Conservation (phyloP, 2,797 vertebrate genomes). For the Urocyon cinereoargenteus region DNA sequence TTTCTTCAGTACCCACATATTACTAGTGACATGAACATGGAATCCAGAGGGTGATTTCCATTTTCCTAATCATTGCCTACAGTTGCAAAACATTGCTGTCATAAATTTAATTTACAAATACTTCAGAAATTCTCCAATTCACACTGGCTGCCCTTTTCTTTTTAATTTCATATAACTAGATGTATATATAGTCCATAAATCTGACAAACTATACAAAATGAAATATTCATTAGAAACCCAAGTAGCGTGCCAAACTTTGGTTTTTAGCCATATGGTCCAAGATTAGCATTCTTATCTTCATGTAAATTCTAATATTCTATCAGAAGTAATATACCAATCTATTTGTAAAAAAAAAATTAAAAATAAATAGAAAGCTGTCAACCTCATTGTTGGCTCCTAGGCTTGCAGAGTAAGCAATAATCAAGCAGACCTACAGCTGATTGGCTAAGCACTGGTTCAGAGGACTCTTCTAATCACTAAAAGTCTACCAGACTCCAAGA, state of each 20-base stretch:
- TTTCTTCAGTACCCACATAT: not conserved
- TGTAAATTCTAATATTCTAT: constrained; percentile 37
- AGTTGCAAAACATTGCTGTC: not conserved
- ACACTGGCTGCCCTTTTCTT: constrained; percentile 55
- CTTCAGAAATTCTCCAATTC: constrained; percentile 50
- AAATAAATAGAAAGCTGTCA: constrained; percentile 30
- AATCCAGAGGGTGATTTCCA: constrained; percentile 44
- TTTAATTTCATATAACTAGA: constrained; percentile 61
- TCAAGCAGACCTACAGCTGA: not conserved
- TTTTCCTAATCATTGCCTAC: constrained; percentile 32
- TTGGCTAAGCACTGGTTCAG: not conserved
- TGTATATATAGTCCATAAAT: constrained; percentile 49
- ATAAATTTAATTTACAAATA: constrained; percentile 56
- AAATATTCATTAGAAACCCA: constrained; percentile 69
- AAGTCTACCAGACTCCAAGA: not conserved
- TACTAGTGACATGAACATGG: not conserved
- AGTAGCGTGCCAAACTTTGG: constrained; percentile 4
- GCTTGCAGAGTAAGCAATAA: not conserved
- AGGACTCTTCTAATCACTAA: not conserved
- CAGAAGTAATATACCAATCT: constrained; percentile 35
- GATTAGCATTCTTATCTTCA: constrained; percentile 51
- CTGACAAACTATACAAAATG: constrained; percentile 48
- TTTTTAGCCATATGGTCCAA: constrained; percentile 37
- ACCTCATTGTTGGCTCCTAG: not conserved
- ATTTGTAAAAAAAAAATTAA: constrained; percentile 12